These are phyloP conservation scores for Thereva unica DNA, from an alignment of 2,888 invertebrate species.

Conservation along the genomic window DNA sequence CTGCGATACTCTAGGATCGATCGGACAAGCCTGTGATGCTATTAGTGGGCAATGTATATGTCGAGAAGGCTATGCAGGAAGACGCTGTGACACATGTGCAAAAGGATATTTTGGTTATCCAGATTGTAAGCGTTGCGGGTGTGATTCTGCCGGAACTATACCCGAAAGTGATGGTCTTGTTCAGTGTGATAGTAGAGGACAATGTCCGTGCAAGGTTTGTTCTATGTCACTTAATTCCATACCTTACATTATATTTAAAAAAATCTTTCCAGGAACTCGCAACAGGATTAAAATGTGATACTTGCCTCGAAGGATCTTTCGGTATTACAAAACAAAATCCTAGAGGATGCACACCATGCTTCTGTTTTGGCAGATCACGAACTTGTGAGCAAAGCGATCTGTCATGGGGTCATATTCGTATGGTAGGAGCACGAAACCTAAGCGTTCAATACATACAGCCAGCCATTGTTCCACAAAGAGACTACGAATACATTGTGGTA, in stretches of 20 bases:
- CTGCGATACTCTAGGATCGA: conserved; percentile 67
- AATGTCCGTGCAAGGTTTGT: conserved; percentile 86
- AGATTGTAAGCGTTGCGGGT: conserved; percentile 82
- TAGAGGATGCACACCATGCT: conserved; percentile 91
- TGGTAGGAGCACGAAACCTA: conserved; percentile 62
- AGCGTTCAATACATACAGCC: conserved; percentile 54
- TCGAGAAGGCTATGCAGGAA: conserved; percentile 73
- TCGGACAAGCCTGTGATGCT: conserved; percentile 68
- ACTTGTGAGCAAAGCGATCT: conserved; percentile 80
- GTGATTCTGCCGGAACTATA: conserved; percentile 73
- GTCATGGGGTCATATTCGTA: conserved; percentile 79
- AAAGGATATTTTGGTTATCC: conserved; percentile 89
- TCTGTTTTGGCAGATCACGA: conserved; percentile 88
- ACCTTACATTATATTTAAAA: not conserved
- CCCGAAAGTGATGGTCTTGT: conserved; percentile 65
- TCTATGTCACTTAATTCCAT: not conserved
- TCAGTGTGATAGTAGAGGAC: conserved; percentile 73
- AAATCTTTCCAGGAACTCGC: conserved; percentile 63
- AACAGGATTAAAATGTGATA: conserved; percentile 80
- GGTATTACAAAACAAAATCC: conserved; percentile 78
- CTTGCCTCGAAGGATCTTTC: conserved; percentile 84
- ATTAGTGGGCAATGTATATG: conserved; percentile 70
- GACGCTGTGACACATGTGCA: conserved; percentile 80
- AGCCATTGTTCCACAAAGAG: conserved; percentile 49
- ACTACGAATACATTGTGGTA: conserved; percentile 57